Evolutionary conservation across 2,888 invertebrate genomes (phyloP), one percentile per base, ranked within the genome.

Genomic region (Epistrophe grossulariae): DNA sequence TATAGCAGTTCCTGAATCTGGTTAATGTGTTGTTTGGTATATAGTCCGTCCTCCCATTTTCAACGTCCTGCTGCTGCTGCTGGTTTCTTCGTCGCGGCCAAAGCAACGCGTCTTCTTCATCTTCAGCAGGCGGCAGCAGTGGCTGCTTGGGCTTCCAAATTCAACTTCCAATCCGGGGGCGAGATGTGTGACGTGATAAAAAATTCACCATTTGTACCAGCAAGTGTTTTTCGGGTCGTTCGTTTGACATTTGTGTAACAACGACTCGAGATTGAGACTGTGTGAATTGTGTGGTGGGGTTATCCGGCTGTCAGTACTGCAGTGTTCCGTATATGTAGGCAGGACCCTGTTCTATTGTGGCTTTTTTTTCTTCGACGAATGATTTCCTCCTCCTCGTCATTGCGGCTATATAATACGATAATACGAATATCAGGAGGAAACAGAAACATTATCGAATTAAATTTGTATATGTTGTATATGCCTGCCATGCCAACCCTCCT

Each of bases 181-280:
- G 76, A 76, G 79, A 87, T 79, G 59, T 59, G 62, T 66, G 71
- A 76, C 62, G 68, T 83, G 87, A 87, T 87, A 87, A 87, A 87
- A 83, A 87, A 87, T 87, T 79, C 87, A 85, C 78, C 81, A 85
- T 81, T 85, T 85, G 81, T 85, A 87, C 82, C 83, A 87, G 83
- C 87, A 87, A 87, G 87, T 87, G 87, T 87, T 87, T 87, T 87
- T 87, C 79, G 71, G 79, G 79, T 82, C 79, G 79, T 76, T 76
- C 83, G 79, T 79, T 83, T 87, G 87, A 87, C 87, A 87, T 83
- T 82, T 82, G 79, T 87, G 73, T 85, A 82, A 82, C 87, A 87
- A 82, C 81, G 80, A 68, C 77, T 77, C 64, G 15, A 52, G 40
- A 72, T 45, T 31, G 59, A 38, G 28, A 62, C 64, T 59, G 48